Base-by-base conservation (phyloP, 1,140 invertebrate genomes). In the Saxidomus purpurata region DNA sequence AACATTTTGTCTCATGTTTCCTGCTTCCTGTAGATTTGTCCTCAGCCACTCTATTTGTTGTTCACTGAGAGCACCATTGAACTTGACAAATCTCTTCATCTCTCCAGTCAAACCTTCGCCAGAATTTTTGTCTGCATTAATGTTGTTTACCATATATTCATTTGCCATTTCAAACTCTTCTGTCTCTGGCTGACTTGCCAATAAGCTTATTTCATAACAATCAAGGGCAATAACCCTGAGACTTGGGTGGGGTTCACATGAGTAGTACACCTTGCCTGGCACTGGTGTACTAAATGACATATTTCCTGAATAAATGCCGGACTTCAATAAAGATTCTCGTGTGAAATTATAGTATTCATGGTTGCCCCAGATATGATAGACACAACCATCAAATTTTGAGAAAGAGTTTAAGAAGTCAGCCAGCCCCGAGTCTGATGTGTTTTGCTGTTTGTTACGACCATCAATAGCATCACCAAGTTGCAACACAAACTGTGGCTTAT, bases 401-500 rank as follows among this genome's bases (percentile, higher is more conserved):
- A 94, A 93, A 19, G 74, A 83, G n/a, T 87, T 61, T 11, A 93
- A 22, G 13, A 92, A 89, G 31, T 40, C 74, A 17, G 85, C 55
- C 9, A 94, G 43, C n/a, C 92, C 85, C 38, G 71, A 36, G 25
- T 87, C 19, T 61, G 85, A 89, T 36, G 89, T 86, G 15, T 89
- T 87, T n/a, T 86, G 76, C 19, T 59, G 59, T 31, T 87, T 88
- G 81, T 95, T 95, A 9, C 91, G 76, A 0, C 95, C 95, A 93
- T 96, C 96, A 80, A 96, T 94, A 15, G 95, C 89, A 93, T 96
- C 96, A n/a, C 96, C 96, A 38, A 96, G 89, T 81, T 96, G 95
- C 9, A 96, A 77, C 55, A 96, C 92, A 93, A 96, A 95, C 13
- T 91, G 88, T 1, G 95, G 92, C 43, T 92, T 84, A 17, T 52